Evolutionary conservation across 1,140 invertebrate genomes (phyloP).

Genomic region (Achatina immaculata): DNA sequence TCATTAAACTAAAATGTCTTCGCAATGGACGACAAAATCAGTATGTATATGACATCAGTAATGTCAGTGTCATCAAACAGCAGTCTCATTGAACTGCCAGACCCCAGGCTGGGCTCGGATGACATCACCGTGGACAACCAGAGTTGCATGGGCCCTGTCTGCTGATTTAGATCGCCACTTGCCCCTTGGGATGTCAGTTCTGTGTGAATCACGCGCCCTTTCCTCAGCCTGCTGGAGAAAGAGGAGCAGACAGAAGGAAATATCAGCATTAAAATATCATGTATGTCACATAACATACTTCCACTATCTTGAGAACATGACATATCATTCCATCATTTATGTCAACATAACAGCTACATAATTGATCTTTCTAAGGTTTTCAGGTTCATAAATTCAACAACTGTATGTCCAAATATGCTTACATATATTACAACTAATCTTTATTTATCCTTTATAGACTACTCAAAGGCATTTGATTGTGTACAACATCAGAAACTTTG

Average conservation of each 20-base stretch:
- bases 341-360: background rate
- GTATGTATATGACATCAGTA: no score
- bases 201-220: conserved; percentile 19
- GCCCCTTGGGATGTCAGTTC: background rate
- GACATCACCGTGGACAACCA: conserved; percentile 8
- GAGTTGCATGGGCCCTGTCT: background rate
- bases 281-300: no score
- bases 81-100: conserved; percentile 33
- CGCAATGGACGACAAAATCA: no score
- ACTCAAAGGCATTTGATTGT: no score
- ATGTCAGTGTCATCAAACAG: conserved; percentile 10
- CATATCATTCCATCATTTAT: background rate
- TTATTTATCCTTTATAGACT: no score
- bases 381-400: background rate
- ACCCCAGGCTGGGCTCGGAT: background rate
- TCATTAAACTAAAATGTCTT: no score
- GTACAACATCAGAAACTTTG: no score
- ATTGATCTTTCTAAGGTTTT: background rate
- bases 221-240: background rate
- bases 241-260: background rate
- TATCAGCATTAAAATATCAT: background rate
- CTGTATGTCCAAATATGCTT: background rate
- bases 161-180: conserved; percentile 35
- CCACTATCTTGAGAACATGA: background rate
- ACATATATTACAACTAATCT: no score